Evolutionary conservation across 37 sponge, comb jelly and placozoan species (phyloP).

Genomic region (Ephydatia muelleri): DNA sequence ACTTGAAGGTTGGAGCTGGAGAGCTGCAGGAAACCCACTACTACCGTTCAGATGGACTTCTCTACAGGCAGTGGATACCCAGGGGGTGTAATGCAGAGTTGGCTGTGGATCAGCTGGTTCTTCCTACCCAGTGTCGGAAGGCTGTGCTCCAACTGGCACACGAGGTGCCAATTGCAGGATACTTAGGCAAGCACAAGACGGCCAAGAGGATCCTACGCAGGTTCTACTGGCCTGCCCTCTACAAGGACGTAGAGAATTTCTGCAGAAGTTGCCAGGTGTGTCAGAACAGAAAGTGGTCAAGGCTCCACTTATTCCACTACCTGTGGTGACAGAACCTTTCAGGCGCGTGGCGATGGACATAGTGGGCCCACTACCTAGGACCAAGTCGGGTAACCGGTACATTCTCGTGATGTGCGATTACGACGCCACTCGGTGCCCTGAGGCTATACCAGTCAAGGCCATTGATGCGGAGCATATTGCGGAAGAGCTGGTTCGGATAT

Average conservation of each 20-base stretch:
- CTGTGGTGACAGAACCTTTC: conserved; percentile 22
- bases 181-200: conserved; percentile 9
- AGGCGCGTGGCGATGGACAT: conserved; percentile 23
- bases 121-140: background rate
- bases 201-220: conserved; percentile 3
- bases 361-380: conserved; percentile 32
- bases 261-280: conserved; percentile 17
- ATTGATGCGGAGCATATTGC: conserved; percentile 32
- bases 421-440: conserved; percentile 37
- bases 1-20: background rate
- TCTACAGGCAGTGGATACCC: background rate
- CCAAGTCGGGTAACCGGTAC: conserved; percentile 4
- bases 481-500: conserved; percentile 22
- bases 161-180: background rate
- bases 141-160: conserved; percentile 9
- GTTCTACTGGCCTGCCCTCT: conserved; percentile 38
- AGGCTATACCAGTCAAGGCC: conserved; percentile 36
- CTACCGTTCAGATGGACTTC: background rate
- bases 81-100: background rate
- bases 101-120: conserved; percentile 34
- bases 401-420: conserved; percentile 28
- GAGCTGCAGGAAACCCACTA: background rate
- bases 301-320: conserved; percentile 29
- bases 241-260: conserved; percentile 30
- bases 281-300: conserved; percentile 11